A percentile compares a stretch with the other conserved stretches of the same genome.
Evolutionary conservation across 2,113 vertebrate genomes (phyloP).

Genomic region (Todiramphus saurophagus): DNA sequence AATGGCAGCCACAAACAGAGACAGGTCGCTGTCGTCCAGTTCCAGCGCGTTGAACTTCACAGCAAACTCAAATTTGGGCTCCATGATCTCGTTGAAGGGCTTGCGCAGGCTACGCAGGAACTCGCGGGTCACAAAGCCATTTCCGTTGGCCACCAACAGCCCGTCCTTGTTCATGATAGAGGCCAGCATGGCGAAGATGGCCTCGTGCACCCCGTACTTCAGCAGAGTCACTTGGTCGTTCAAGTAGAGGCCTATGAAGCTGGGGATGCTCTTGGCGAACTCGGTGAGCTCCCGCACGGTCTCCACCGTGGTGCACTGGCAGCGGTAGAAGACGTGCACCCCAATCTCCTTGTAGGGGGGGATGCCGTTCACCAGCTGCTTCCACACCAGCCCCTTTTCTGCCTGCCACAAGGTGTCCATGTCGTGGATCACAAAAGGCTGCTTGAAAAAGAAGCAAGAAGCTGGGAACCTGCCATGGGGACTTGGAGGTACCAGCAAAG

Average conservation of each 20-base stretch:
- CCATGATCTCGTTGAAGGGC: slow-evolving; percentile 95
- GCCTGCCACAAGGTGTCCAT: slow-evolving; percentile 96
- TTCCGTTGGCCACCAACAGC: slow-evolving; percentile 92
- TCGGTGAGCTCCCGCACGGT: slow-evolving; percentile 95
- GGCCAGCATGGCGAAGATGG: slow-evolving; percentile 98
- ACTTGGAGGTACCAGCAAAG: neutral
- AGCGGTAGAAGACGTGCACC: slow-evolving; percentile 97
- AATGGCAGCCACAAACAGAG: slow-evolving; percentile 97
- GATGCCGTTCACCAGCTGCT: slow-evolving; percentile 87
- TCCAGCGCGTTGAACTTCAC: slow-evolving; percentile 97
- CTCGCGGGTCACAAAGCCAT: slow-evolving; percentile 95
- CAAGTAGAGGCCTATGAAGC: slow-evolving; percentile 91
- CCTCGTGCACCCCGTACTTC: slow-evolving; percentile 96
- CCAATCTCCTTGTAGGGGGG: slow-evolving; percentile 94
- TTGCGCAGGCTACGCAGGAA: slow-evolving; percentile 95
- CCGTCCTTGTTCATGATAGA: slow-evolving; percentile 99
- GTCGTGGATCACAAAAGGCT: slow-evolving; percentile 98
- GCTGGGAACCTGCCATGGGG: neutral
- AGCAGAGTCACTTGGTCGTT: slow-evolving; percentile 98
- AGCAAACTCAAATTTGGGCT: slow-evolving; percentile 98
- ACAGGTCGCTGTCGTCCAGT: slow-evolving; percentile 96
- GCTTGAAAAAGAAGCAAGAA: slow-evolving; percentile 42
- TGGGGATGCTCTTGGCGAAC: slow-evolving; percentile 98
- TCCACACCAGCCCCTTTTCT: slow-evolving; percentile 95
- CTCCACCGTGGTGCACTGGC: slow-evolving; percentile 96